A percentile compares a stretch with the other conserved stretches of the same genome.
phyloP scores from a whole-genome alignment of 1,140 invertebrate species.

The Saccostrea cuccullata region DNA sequence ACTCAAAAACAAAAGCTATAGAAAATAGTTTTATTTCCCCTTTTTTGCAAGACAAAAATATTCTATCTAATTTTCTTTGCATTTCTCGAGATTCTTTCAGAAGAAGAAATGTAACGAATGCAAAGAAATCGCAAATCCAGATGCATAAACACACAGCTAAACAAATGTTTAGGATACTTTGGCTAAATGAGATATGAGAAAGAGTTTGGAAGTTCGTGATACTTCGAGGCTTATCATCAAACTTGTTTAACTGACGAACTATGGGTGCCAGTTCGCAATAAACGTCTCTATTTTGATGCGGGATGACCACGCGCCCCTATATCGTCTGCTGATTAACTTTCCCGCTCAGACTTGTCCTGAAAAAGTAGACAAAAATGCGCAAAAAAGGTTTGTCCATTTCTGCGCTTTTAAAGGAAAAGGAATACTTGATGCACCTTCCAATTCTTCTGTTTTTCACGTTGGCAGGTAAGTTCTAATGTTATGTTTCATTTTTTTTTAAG shows the following conservation, averaged over 20 bases:
- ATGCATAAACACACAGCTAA: conserved; percentile 3
- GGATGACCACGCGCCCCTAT: background rate
- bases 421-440: background rate
- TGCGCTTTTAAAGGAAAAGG: background rate
- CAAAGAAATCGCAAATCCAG: background rate
- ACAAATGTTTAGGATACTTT: conserved; percentile 25
- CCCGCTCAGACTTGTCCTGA: background rate
- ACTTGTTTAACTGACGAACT: conserved; percentile 14
- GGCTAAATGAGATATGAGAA: conserved; percentile 4
- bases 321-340: background rate
- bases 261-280: conserved; percentile 7
- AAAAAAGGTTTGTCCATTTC: background rate
- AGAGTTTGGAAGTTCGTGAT: conserved; percentile 13
- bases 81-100: background rate
- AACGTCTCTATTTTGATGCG: conserved; percentile 14
- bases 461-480: background rate
- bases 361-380: background rate
- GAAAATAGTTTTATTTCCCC: no score
- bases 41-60: no score
- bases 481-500: no score
- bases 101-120: conserved; percentile 1
- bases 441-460: background rate
- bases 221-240: background rate
- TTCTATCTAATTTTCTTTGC: background rate
- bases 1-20: no score